These are phyloP conservation scores for Phoxinus dragarum DNA, from an alignment of 2,797 vertebrate species.

Conservation along the genomic window DNA sequence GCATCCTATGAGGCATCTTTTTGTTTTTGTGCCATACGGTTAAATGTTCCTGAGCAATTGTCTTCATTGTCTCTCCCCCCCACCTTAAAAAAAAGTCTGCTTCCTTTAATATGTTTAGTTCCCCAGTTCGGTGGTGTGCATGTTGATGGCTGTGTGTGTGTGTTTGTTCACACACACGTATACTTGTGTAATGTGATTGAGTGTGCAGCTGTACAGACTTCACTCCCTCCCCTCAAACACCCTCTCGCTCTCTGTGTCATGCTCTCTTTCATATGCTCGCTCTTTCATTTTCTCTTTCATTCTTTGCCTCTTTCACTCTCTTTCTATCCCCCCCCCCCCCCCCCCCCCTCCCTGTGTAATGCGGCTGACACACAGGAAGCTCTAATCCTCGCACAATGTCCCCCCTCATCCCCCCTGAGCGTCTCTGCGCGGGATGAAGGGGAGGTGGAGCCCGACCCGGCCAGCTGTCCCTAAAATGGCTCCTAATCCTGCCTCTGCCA, in stretches of 20 bases:
- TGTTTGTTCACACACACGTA: slow-evolving; percentile 66
- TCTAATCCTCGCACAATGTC: slow-evolving; percentile 84
- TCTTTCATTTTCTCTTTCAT: slow-evolving; percentile 83
- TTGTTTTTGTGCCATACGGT: slow-evolving; percentile 63
- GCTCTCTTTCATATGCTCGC: slow-evolving; percentile 65
- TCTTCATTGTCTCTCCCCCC: slow-evolving; percentile 67
- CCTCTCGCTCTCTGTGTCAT: slow-evolving; percentile 61
- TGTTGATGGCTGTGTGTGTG: slow-evolving; percentile 56
- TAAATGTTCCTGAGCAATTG: slow-evolving; percentile 65
- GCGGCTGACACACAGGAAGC: slow-evolving; percentile 84
- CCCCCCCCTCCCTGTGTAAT: slow-evolving; percentile 72
- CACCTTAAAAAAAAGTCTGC: slow-evolving; percentile 67
- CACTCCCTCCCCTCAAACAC: slow-evolving; percentile 62
- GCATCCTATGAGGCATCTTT: slow-evolving; percentile 49
- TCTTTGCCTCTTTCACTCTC: slow-evolving; percentile 71
- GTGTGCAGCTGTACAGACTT: slow-evolving; percentile 82
- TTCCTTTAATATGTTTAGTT: slow-evolving; percentile 80
- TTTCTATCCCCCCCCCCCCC: slow-evolving; percentile 53
- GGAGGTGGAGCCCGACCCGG: slow-evolving; percentile 77
- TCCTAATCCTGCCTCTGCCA: slow-evolving; percentile 78
- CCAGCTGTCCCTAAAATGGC: slow-evolving; percentile 87
- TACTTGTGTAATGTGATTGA: slow-evolving; percentile 76
- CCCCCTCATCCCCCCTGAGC: slow-evolving; percentile 73
- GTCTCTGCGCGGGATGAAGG: slow-evolving; percentile 77
- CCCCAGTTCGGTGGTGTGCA: slow-evolving; percentile 61